These are phyloP conservation scores for Grallaria varia DNA, from an alignment of 2,113 vertebrate species.

Conservation along the genomic window DNA sequence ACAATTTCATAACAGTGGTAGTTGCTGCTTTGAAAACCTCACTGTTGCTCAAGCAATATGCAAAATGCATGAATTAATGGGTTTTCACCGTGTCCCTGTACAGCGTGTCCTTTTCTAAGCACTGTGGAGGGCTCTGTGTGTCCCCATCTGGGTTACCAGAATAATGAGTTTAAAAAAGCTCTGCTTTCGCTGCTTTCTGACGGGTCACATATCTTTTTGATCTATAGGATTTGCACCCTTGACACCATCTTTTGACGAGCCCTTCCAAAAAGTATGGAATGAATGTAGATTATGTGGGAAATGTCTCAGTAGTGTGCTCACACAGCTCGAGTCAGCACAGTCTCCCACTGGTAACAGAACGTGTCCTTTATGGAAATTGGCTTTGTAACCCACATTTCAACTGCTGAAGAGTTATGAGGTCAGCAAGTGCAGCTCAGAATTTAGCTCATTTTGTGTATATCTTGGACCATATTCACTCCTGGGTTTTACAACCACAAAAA, in stretches of 20 bases:
- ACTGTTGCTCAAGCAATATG: background rate
- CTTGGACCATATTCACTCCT: slow-evolving; percentile 22
- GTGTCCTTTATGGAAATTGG: slow-evolving; percentile 26
- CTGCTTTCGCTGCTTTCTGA: background rate
- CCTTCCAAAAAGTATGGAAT: slow-evolving; percentile 42
- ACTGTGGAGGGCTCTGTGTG: rapidly evolving
- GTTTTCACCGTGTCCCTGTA: background rate
- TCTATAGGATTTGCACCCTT: slow-evolving; percentile 25
- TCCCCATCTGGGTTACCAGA: background rate
- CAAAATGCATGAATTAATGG: background rate
- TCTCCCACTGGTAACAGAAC: slow-evolving; percentile 39
- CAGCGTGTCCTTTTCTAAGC: background rate
- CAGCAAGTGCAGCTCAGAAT: slow-evolving; percentile 37
- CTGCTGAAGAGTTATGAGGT: slow-evolving; percentile 52
- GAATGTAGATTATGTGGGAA: slow-evolving; percentile 61
- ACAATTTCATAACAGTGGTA: background rate
- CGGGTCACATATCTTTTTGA: background rate
- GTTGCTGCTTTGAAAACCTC: background rate
- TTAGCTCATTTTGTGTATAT: slow-evolving; percentile 36
- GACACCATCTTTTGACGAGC: slow-evolving; percentile 25
- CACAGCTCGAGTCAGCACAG: slow-evolving; percentile 13
- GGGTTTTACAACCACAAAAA: slow-evolving; percentile 32
- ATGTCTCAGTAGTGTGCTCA: slow-evolving; percentile 18
- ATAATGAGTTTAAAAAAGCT: background rate
- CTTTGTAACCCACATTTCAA: slow-evolving; percentile 41